These are phyloP conservation scores for Heteropelma amictum DNA, from an alignment of 2,888 invertebrate species.

Conservation along the genomic window DNA sequence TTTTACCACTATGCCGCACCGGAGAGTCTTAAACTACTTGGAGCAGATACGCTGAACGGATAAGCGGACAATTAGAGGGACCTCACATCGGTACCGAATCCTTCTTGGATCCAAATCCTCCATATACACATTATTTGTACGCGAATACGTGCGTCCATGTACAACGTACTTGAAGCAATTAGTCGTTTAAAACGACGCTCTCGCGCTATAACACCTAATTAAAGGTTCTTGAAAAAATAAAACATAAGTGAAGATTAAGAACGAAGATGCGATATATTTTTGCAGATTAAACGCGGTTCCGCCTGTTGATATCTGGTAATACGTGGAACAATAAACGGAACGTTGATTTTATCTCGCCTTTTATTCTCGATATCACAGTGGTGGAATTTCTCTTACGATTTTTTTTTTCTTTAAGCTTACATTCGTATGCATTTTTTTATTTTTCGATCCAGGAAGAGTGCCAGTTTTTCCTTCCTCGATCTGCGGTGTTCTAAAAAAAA, in stretches of 20 bases:
- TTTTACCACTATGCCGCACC: slow-evolving; percentile 35
- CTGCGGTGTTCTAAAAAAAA: too few species aligned
- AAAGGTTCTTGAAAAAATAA: not conserved
- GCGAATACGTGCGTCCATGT: not conserved
- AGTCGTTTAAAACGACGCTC: slow-evolving; percentile 35
- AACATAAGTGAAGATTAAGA: slow-evolving; percentile 9
- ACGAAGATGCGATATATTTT: slow-evolving; percentile 12
- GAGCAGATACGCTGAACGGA: slow-evolving; percentile 47
- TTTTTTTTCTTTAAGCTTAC: not conserved
- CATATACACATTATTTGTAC: not conserved
- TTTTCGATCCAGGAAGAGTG: too few species aligned
- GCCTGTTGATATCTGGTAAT: slow-evolving; percentile 6
- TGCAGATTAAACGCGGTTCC: slow-evolving; percentile 5
- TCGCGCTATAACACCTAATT: slow-evolving; percentile 16
- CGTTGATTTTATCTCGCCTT: slow-evolving; percentile 14
- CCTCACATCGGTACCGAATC: slow-evolving; percentile 31
- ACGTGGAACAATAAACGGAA: slow-evolving; percentile 32
- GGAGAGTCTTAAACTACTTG: slow-evolving; percentile 12
- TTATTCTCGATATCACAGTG: slow-evolving; percentile 28
- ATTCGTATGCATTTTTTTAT: not conserved
- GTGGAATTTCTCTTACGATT: not conserved
- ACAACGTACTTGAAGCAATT: slow-evolving; percentile 35
- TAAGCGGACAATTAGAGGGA: slow-evolving; percentile 54
- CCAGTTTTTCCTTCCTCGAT: too few species aligned
- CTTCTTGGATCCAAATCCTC: slow-evolving; percentile 2